Percentiles rank a stretch among this genome's conserved stretches.
Conservation (phyloP, 2,888 invertebrate genomes). For the Sycophila texana region DNA sequence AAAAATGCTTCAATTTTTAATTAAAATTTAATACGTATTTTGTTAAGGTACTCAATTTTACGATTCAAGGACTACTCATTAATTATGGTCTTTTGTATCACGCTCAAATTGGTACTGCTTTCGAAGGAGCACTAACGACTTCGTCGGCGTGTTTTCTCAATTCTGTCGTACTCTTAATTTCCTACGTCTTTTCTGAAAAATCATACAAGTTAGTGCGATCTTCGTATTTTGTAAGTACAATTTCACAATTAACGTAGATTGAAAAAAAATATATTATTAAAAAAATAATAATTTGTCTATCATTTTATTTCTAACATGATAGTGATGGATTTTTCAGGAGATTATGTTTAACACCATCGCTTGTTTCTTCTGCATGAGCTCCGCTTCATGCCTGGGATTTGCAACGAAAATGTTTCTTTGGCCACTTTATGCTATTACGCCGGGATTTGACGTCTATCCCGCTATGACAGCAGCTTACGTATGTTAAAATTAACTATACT, state of each 20-base stretch:
- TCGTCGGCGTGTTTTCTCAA: slow-evolving; percentile 88
- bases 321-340: slow-evolving; percentile 80
- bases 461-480: slow-evolving; percentile 92
- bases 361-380: slow-evolving; percentile 86
- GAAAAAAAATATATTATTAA: not conserved
- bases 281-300: not conserved
- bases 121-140: slow-evolving; percentile 88
- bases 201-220: slow-evolving; percentile 86
- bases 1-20: not conserved
- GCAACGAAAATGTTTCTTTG: slow-evolving; percentile 87
- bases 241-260: not conserved
- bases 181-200: slow-evolving; percentile 87
- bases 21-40: not conserved
- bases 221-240: slow-evolving; percentile 86
- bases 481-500: slow-evolving; percentile 75
- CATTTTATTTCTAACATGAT: not conserved
- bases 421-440: slow-evolving; percentile 84
- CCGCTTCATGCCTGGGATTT: slow-evolving; percentile 88
- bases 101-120: slow-evolving; percentile 85
- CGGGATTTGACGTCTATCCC: slow-evolving; percentile 88
- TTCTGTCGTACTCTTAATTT: slow-evolving; percentile 83
- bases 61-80: slow-evolving; percentile 76
- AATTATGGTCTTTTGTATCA: slow-evolving; percentile 87
- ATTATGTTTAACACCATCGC: slow-evolving; percentile 87
- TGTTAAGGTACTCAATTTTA: slow-evolving; percentile 29